Evolutionary conservation across 2,797 vertebrate species (phyloP), one percentile per base, ranked within the genome.

Genomic region (Bovichtus variegatus): DNA sequence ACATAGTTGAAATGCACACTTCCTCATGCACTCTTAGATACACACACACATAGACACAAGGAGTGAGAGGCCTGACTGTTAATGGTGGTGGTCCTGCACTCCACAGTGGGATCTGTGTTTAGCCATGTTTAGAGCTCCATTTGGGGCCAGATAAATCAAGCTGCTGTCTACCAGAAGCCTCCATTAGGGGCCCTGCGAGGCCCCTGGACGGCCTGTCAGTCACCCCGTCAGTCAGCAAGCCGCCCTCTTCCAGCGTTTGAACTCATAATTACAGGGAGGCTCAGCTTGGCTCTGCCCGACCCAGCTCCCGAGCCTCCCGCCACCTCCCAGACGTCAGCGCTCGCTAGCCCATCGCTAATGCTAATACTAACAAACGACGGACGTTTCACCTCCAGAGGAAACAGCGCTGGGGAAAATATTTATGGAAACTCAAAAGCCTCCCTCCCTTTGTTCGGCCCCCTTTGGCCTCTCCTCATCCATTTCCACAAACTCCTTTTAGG

Each of bases 221-320:
- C 94, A 94, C 76, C 72, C 86, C 75, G 88, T 92, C 93, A 90
- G 83, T 90, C 87, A 91, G 82, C 76, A 0, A 47, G 72, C 76
- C 60, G 83, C 86, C 89, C 89, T 91, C 91, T 83, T 88, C 87
- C 90, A 87, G 82, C 86, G 91, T 94, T 95, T 95, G 92, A 95
- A 93, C 92, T 92, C 69, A 63, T 95, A 95, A 96, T 95, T 95
- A 96, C 92, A 95, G 93, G 91, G 94, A 92, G 89, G 76, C 87
- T 82, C 77, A 29, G 74, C 78, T 64, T 64, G 79, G 85, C 85
- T 76, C 75, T 77, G 81, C 76, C 31, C 38, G 38, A 60, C 61
- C 63, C 46, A 64, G 63, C 65, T 79, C 76, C 59, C 29, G 3
- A 73, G 49, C 10, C 61, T 71, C 81, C 75, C 53, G 58, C 67